A percentile compares a stretch with the other conserved stretches of the same genome.
Evolutionary conservation across 2,797 vertebrate species (phyloP).

Genomic region (Phylloscopus collybita): DNA sequence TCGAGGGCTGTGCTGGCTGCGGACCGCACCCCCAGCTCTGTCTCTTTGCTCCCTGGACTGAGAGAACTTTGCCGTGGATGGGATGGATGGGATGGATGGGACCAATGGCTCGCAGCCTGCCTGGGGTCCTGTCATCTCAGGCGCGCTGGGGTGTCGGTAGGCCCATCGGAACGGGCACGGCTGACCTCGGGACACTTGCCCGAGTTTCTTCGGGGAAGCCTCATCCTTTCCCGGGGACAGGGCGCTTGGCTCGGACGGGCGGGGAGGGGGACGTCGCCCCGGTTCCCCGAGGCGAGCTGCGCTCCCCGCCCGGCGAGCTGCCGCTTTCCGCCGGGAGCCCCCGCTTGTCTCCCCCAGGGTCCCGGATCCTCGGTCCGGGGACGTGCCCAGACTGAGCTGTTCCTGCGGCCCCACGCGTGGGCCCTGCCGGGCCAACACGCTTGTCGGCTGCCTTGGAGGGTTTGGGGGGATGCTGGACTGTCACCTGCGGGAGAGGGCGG

Average conservation of each 20-base stretch:
- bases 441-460: neutral
- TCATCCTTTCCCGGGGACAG: neutral
- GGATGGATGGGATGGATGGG: too few relatives aligned
- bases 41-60: neutral
- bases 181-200: neutral
- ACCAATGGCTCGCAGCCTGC: neutral
- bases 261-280: accelerated
- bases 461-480: neutral
- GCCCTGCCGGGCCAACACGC: neutral
- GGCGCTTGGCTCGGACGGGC: neutral
- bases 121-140: neutral
- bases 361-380: neutral
- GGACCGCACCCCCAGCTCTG: neutral
- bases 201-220: neutral
- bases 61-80: neutral
- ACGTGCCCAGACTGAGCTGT: neutral
- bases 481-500: neutral
- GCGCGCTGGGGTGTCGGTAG: neutral
- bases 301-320: neutral
- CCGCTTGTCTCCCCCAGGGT: neutral
- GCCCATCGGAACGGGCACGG: neutral
- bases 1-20: neutral
- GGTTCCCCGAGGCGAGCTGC: neutral
- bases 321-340: neutral
- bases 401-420: neutral